phyloP scores from a whole-genome alignment of 1,140 invertebrate species.

The Papilio helenus region DNA sequence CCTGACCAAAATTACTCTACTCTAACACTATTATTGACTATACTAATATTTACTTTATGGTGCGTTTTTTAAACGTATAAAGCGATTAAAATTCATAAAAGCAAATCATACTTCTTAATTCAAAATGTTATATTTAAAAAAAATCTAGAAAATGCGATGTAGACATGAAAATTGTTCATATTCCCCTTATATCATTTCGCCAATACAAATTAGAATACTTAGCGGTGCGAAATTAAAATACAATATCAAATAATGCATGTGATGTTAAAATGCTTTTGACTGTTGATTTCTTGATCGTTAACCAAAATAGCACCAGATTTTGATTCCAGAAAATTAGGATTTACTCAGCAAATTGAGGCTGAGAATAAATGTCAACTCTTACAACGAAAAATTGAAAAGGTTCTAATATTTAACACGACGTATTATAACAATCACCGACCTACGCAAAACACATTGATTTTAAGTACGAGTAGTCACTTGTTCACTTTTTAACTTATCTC shows the following conservation, averaged over 20 bases:
- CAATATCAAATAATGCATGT: too few species aligned
- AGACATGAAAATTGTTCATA: neutral
- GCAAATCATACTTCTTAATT: neutral
- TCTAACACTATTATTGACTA: neutral
- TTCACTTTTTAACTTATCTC: constrained; percentile 58
- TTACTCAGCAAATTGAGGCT: neutral
- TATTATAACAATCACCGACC: neutral
- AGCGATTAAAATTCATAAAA: neutral
- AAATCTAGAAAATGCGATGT: neutral
- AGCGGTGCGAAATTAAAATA: too few species aligned
- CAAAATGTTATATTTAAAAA: neutral
- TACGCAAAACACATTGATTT: neutral
- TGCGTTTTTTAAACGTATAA: neutral
- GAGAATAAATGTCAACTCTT: neutral
- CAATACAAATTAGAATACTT: too few species aligned
- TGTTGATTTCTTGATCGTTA: too few species aligned
- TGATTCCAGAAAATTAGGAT: too few species aligned
- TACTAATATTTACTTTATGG: neutral
- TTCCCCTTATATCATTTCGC: neutral
- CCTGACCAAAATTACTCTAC: neutral
- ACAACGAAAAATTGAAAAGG: neutral
- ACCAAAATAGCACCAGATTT: too few species aligned
- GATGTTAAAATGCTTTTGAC: too few species aligned
- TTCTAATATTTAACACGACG: neutral
- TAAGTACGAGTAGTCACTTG: neutral